phyloP scores from a whole-genome alignment of 2,888 invertebrate genomes.

The Brachyopa scutellaris region DNA sequence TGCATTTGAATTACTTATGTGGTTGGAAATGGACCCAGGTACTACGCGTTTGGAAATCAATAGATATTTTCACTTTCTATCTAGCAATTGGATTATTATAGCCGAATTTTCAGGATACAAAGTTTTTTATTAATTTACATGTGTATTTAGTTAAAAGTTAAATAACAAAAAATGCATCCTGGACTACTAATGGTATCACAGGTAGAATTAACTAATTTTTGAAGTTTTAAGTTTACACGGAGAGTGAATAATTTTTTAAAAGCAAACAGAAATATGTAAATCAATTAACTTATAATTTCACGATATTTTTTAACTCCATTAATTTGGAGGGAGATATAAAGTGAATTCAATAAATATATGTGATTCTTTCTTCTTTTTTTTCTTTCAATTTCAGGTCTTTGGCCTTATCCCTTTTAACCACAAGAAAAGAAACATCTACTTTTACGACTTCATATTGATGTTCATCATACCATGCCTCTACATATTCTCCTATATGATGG shows the following conservation, averaged over 20 bases:
- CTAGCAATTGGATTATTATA: not conserved
- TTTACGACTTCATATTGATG: slow-evolving; percentile 78
- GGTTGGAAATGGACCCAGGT: slow-evolving; percentile 31
- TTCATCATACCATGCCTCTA: slow-evolving; percentile 76
- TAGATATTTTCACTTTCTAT: slow-evolving; percentile 6
- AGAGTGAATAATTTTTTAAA: too few relatives aligned
- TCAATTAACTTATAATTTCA: too few relatives aligned
- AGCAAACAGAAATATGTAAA: too few relatives aligned
- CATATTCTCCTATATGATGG: slow-evolving; percentile 75
- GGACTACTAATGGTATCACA: slow-evolving; percentile 46
- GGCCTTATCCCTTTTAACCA: slow-evolving; percentile 79
- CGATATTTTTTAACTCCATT: too few relatives aligned
- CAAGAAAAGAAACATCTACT: slow-evolving; percentile 67
- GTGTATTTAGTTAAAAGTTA: not conserved
- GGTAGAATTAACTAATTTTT: slow-evolving; percentile 15
- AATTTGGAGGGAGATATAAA: too few relatives aligned
- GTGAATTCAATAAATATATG: too few relatives aligned
- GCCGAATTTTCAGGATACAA: not conserved
- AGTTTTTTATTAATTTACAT: too few relatives aligned
- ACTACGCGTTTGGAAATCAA: slow-evolving; percentile 34
- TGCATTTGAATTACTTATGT: slow-evolving; percentile 56
- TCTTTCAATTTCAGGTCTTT: slow-evolving; percentile 74
- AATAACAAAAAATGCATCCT: slow-evolving; percentile 24
- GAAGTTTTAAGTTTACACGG: too few relatives aligned
- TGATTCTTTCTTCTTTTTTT: too few relatives aligned